A percentile compares a stretch with the other conserved stretches of the same genome.
Conservation (phyloP, 2,113 vertebrate genomes). For the Tachysurus vachellii region DNA sequence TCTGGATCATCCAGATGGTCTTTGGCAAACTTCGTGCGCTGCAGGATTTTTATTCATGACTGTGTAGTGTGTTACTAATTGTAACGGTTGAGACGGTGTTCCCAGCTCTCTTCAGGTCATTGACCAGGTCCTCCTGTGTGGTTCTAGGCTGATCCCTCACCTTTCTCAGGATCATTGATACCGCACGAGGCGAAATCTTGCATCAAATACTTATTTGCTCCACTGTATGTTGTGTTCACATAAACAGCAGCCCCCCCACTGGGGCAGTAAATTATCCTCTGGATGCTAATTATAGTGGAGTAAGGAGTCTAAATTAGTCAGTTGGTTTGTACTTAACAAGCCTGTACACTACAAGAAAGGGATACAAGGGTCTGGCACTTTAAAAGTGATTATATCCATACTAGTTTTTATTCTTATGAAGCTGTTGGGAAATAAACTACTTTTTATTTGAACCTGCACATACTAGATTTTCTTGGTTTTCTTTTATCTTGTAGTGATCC, state of each 20-base stretch:
- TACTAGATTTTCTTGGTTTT: background rate
- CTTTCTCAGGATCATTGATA: too few species aligned
- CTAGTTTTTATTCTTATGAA: background rate
- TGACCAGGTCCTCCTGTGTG: too few species aligned
- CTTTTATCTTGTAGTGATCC: background rate
- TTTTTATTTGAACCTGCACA: background rate
- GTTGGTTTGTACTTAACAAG: constrained; percentile 9
- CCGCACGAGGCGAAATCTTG: background rate
- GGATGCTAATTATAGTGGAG: constrained; percentile 56
- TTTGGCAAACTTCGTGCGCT: too few species aligned
- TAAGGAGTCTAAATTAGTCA: background rate
- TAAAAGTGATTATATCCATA: background rate
- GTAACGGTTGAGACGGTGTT: too few species aligned
- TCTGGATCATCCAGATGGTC: too few species aligned
- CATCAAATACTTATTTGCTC: too few species aligned
- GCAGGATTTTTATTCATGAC: too few species aligned
- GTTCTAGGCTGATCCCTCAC: too few species aligned
- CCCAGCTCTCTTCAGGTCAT: too few species aligned
- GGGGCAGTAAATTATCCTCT: constrained; percentile 60
- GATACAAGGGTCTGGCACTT: background rate
- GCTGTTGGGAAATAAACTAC: background rate
- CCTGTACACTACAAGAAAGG: background rate
- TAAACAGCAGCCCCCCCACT: background rate
- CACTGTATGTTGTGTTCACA: background rate
- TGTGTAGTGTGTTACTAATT: too few species aligned